Evolutionary conservation across 1,140 invertebrate species (phyloP).

Genomic region (Camponotus pennsylvanicus): DNA sequence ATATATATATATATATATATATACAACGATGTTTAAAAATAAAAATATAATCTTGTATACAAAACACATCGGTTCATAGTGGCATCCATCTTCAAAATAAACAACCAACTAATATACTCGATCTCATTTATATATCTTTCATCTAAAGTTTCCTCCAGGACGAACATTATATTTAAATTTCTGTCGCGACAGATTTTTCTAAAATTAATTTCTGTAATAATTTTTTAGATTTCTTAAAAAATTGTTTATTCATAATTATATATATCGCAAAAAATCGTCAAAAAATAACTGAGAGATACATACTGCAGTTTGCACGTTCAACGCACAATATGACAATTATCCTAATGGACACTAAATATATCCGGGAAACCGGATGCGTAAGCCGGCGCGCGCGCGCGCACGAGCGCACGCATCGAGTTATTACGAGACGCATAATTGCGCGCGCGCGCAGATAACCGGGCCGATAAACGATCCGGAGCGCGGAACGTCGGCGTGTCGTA

Average conservation of each 20-base stretch:
- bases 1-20: background rate
- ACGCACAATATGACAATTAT: background rate
- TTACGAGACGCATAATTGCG: constrained; percentile 62
- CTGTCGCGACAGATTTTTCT: background rate
- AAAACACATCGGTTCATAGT: background rate
- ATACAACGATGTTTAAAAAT: background rate
- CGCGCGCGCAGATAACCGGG: constrained; percentile 44
- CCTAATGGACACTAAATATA: background rate
- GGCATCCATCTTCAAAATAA: constrained; percentile 3
- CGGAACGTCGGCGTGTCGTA: constrained; percentile 44
- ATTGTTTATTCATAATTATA: background rate
- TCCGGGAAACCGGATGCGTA: constrained; percentile 43
- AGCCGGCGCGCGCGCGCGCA: constrained; percentile 35
- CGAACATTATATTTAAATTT: constrained; percentile 11
- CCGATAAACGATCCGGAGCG: constrained; percentile 45
- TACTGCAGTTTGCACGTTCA: background rate
- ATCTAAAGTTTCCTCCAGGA: background rate
- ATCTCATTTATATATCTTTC: background rate
- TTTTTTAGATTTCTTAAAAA: background rate
- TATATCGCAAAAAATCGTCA: background rate
- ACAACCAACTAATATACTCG: background rate
- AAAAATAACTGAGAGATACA: background rate
- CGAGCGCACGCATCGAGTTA: constrained; percentile 21
- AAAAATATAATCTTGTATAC: background rate
- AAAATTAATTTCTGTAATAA: background rate